These are phyloP conservation scores for Coptodon rendalli DNA, from an alignment of 2,113 vertebrate species.

Conservation along the genomic window DNA sequence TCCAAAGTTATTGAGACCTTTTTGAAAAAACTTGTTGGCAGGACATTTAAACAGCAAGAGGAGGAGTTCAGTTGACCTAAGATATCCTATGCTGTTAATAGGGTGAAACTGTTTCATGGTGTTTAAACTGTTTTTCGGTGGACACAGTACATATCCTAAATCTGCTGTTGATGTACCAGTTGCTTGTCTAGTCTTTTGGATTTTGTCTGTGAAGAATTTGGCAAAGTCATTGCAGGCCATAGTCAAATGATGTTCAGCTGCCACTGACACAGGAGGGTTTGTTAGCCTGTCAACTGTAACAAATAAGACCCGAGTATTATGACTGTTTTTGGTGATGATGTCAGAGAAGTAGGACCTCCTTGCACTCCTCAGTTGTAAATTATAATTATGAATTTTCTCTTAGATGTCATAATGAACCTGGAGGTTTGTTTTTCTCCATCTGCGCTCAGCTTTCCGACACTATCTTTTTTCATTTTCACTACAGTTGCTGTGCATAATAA, in stretches of 20 bases:
- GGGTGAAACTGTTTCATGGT: background rate
- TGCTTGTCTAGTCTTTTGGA: background rate
- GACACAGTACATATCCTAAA: background rate
- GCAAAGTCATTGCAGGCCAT: background rate
- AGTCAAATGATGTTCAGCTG: background rate
- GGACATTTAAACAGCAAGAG: background rate
- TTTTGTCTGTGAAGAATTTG: too few species aligned
- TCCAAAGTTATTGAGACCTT: too few species aligned
- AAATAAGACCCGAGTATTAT: background rate
- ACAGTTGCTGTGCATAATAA: background rate
- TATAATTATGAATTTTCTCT: background rate
- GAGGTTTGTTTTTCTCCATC: background rate
- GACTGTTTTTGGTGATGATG: background rate
- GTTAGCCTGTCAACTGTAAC: background rate
- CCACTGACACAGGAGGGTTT: background rate
- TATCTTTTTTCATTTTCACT: background rate
- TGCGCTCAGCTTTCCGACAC: background rate
- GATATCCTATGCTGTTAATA: background rate
- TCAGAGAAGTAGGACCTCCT: background rate
- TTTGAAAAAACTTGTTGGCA: too few species aligned
- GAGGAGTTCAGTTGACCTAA: background rate
- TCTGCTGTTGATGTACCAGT: background rate
- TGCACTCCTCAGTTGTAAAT: background rate
- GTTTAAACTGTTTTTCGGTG: background rate
- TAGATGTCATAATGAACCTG: background rate